Percentiles rank a stretch among this genome's conserved stretches.
Conservation (phyloP, 2,113 vertebrate species). For the Gasterosteus nipponicus region DNA sequence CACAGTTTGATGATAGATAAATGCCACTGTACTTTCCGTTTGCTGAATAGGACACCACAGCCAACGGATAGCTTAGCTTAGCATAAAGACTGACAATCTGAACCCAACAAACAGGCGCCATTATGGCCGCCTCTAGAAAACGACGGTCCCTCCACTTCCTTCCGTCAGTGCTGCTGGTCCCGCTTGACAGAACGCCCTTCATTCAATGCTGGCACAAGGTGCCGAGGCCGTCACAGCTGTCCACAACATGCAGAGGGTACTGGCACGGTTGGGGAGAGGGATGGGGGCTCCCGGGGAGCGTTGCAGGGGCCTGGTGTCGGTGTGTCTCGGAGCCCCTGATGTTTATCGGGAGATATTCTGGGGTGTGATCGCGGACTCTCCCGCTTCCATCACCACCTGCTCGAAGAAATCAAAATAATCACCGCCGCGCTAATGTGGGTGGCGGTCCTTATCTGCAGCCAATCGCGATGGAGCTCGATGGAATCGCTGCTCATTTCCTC, state of each 20-base stretch:
- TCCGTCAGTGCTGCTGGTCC: conserved; percentile 21
- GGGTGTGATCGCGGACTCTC: conserved; percentile 70
- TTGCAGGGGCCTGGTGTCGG: conserved; percentile 54
- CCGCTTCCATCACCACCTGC: conserved; percentile 77
- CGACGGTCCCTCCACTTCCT: not conserved
- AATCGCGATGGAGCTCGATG: conserved; percentile 39
- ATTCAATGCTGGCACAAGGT: conserved; percentile 35
- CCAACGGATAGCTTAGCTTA: not conserved
- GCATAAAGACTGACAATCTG: not conserved
- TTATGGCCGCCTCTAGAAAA: not conserved
- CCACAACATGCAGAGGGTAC: conserved; percentile 18
- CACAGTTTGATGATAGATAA: not conserved
- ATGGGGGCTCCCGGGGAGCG: conserved; percentile 66
- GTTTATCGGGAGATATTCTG: conserved; percentile 71
- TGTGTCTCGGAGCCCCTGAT: conserved; percentile 64
- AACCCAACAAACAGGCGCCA: not conserved
- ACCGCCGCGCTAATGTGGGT: conserved; percentile 65
- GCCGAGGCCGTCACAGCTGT: conserved; percentile 4
- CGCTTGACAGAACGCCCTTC: conserved; percentile 31
- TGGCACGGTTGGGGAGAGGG: conserved; percentile 33
- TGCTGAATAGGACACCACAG: not conserved
- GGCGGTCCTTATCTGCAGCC: conserved; percentile 66
- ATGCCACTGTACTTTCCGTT: not conserved
- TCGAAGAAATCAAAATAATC: conserved; percentile 78
- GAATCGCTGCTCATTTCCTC: conserved; percentile 44